phyloP scores from a whole-genome alignment of 2,797 vertebrate genomes.

The Tapera naevia region DNA sequence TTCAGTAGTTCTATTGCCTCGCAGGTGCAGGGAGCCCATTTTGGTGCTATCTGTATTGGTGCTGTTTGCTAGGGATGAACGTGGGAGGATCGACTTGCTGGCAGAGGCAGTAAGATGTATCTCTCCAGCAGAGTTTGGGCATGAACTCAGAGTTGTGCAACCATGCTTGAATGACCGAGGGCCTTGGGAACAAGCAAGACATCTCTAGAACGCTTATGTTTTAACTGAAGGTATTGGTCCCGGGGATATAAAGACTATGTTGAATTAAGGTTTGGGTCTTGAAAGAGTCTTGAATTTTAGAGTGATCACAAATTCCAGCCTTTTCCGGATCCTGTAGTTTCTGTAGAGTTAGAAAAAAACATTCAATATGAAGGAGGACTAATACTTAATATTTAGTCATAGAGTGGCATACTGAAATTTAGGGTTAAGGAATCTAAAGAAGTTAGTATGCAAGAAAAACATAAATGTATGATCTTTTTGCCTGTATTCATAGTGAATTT shows the following conservation, averaged over 20 bases:
- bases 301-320: neutral
- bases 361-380: neutral
- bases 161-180: neutral
- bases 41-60: accelerated
- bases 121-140: neutral
- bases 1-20: neutral
- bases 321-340: neutral
- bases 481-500: neutral
- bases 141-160: neutral
- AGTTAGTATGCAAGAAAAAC: neutral
- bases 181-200: neutral
- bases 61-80: neutral
- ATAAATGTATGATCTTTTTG: neutral
- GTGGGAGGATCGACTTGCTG: neutral
- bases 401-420: neutral
- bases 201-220: neutral
- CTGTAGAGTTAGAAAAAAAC: neutral
- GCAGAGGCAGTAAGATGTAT: neutral
- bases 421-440: neutral
- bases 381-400: neutral
- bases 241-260: accelerated
- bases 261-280: neutral
- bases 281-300: neutral
- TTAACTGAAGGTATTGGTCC: neutral
- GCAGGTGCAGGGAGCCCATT: neutral